A percentile compares a stretch with the other conserved stretches of the same genome.
phyloP scores from a whole-genome alignment of 2,113 vertebrate species.

The Oriolus oriolus region DNA sequence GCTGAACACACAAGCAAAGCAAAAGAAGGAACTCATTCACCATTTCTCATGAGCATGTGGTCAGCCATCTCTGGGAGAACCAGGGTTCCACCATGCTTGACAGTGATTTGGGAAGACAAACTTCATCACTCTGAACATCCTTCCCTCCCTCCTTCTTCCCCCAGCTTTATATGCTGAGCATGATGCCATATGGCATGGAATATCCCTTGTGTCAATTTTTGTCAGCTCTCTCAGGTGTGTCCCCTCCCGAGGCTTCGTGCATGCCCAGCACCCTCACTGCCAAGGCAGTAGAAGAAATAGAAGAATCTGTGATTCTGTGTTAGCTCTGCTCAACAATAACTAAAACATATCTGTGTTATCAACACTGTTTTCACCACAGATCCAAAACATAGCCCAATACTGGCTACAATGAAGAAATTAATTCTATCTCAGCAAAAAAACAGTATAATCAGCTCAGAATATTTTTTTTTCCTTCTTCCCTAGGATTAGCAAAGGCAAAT shows the following conservation, averaged over 20 bases:
- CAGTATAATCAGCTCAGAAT: not conserved
- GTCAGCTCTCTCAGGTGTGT: accelerated
- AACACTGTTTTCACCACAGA: not conserved
- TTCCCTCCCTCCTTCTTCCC: not conserved
- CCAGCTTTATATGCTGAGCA: not conserved
- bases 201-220: not conserved
- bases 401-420: not conserved
- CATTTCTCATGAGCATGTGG: not conserved
- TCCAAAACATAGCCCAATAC: not conserved
- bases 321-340: not conserved
- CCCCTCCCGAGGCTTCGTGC: accelerated
- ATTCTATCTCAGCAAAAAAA: not conserved
- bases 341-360: not conserved
- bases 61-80: not conserved
- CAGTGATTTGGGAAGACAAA: not conserved
- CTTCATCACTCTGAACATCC: not conserved
- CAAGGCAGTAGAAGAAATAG: not conserved
- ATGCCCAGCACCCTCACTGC: not conserved
- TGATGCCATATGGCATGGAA: not conserved
- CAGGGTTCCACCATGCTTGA: not conserved
- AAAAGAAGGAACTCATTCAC: not conserved
- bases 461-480: not conserved
- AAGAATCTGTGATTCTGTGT: not conserved
- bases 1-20: not conserved
- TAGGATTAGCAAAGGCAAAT: not conserved